Evolutionary conservation across 2,888 invertebrate genomes (phyloP).

Genomic region (Philereme transversata): DNA sequence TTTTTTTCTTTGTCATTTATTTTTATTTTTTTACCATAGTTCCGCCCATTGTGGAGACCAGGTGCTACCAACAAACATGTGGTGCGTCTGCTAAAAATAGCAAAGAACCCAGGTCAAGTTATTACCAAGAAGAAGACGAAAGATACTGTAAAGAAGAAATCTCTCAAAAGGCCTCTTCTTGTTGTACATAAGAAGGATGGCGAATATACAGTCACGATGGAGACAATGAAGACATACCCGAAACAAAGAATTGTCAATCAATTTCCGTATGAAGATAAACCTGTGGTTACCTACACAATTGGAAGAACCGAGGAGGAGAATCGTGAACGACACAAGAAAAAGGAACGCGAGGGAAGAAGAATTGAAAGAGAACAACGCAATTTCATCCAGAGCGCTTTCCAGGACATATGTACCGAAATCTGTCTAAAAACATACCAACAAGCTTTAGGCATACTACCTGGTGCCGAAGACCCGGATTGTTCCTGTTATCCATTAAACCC

Average conservation of each 20-base stretch:
- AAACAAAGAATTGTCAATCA: slow-evolving; percentile 67
- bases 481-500: slow-evolving; percentile 63
- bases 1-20: slow-evolving; percentile 35
- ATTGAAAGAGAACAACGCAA: slow-evolving; percentile 69
- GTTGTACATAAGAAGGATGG: slow-evolving; percentile 72
- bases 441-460: slow-evolving; percentile 68
- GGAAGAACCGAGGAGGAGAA: slow-evolving; percentile 78
- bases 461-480: slow-evolving; percentile 66
- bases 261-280: slow-evolving; percentile 74
- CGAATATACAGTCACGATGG: slow-evolving; percentile 74
- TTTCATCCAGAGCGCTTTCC: slow-evolving; percentile 72
- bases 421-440: slow-evolving; percentile 76
- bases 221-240: slow-evolving; percentile 68
- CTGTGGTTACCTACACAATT: slow-evolving; percentile 65
- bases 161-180: slow-evolving; percentile 68
- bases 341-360: slow-evolving; percentile 64
- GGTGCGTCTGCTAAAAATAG: slow-evolving; percentile 64
- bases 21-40: slow-evolving; percentile 62
- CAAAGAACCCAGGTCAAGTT: slow-evolving; percentile 63
- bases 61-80: slow-evolving; percentile 74
- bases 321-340: slow-evolving; percentile 61
- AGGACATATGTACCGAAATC: slow-evolving; percentile 73
- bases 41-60: slow-evolving; percentile 73
- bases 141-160: slow-evolving; percentile 57
- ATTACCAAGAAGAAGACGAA: slow-evolving; percentile 66